These are phyloP conservation scores for Meteorus cinctellus DNA, from an alignment of 2,888 invertebrate genomes.

Conservation along the genomic window DNA sequence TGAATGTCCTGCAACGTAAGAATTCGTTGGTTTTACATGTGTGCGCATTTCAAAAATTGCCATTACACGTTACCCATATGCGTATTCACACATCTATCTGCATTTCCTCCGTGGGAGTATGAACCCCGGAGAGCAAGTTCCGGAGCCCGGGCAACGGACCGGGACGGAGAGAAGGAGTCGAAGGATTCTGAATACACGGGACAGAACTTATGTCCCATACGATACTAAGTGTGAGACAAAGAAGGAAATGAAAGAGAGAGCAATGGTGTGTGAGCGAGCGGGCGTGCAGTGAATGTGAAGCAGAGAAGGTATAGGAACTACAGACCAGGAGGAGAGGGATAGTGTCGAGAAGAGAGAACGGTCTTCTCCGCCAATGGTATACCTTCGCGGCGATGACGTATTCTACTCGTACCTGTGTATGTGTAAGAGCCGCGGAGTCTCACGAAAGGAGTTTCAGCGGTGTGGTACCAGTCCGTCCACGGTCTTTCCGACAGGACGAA, in stretches of 20 bases:
- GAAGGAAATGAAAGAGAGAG: not conserved
- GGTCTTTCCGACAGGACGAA: constrained; percentile 69
- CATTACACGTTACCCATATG: not conserved
- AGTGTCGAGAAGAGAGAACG: constrained; percentile 44
- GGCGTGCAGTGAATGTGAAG: constrained; percentile 36
- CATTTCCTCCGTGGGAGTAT: constrained; percentile 43
- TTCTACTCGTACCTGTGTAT: constrained; percentile 59
- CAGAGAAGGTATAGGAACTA: constrained; percentile 53
- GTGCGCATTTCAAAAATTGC: too few relatives aligned
- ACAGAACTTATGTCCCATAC: constrained; percentile 43
- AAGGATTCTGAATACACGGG: constrained; percentile 55
- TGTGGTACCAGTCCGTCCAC: constrained; percentile 70
- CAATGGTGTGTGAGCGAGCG: constrained; percentile 32
- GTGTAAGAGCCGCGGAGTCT: constrained; percentile 57
- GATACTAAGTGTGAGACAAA: constrained; percentile 38
- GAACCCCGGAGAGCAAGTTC: constrained; percentile 40
- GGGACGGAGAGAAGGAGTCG: constrained; percentile 47
- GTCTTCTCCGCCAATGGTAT: constrained; percentile 63
- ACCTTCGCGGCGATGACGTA: constrained; percentile 65
- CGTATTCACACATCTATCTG: constrained; percentile 3
- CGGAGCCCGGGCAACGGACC: constrained; percentile 44
- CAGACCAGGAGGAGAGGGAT: constrained; percentile 22
- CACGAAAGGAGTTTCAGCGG: constrained; percentile 62
- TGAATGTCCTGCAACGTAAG: not conserved
- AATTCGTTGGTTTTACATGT: not conserved